These are phyloP conservation scores for Gallinago stenura DNA, from an alignment of 2,797 vertebrate species.

Conservation along the genomic window DNA sequence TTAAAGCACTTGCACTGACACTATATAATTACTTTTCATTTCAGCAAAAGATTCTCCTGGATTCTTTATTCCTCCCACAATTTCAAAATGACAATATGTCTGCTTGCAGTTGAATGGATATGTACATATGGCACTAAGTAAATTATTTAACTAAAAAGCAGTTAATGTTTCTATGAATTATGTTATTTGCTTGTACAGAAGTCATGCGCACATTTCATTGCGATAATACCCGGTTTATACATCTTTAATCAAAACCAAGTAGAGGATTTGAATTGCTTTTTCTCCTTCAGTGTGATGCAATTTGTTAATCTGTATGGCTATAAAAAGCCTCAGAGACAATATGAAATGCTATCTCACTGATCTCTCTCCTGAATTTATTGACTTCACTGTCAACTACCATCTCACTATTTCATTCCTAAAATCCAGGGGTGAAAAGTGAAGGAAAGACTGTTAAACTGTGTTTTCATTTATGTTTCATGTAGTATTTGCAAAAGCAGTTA, in stretches of 20 bases:
- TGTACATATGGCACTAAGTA: constrained; percentile 32
- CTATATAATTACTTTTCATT: constrained; percentile 65
- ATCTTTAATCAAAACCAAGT: constrained; percentile 44
- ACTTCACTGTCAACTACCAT: not conserved
- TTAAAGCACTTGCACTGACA: constrained; percentile 26
- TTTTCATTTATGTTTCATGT: not conserved
- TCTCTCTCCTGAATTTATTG: not conserved
- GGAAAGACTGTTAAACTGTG: not conserved
- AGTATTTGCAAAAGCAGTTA: not conserved
- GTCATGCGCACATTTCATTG: not conserved
- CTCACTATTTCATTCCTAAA: constrained; percentile 26
- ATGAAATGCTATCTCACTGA: not conserved
- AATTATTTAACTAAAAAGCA: constrained; percentile 60
- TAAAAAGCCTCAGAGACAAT: constrained; percentile 14
- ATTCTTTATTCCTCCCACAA: constrained; percentile 50
- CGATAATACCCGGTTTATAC: constrained; percentile 50
- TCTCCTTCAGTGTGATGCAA: constrained; percentile 11
- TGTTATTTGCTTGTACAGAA: constrained; percentile 34
- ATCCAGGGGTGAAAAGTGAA: constrained; percentile 17
- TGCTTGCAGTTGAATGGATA: constrained; percentile 35
- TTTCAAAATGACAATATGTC: constrained; percentile 58
- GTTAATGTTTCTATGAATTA: constrained; percentile 49
- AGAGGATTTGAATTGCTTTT: constrained; percentile 4
- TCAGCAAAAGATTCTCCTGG: constrained; percentile 51
- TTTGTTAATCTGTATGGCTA: constrained; percentile 19